Evolutionary conservation across 2,113 vertebrate species (phyloP), one percentile per base, ranked within the genome.

Genomic region (Etheostoma cragini): DNA sequence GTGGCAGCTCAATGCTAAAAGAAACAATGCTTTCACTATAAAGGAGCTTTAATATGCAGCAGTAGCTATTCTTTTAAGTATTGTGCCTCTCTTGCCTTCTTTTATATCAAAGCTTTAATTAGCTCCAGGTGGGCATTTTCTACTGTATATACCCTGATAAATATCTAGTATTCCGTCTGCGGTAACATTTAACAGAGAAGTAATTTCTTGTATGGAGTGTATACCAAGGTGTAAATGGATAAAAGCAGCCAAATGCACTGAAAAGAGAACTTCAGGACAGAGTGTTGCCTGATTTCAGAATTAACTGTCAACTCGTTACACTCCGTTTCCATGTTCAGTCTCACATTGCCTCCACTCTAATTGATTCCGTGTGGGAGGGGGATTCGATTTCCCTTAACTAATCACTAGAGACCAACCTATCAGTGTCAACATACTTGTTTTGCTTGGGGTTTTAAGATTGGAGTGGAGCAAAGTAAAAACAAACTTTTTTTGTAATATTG

Each of bases 261-360:
- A 64, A 62, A 80, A 66, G 67, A 72, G 35, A 89, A 83, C 53
- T 85, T 77, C 38, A 80, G 72, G 15, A 33, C 57, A 80, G 71
- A 86, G 79, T 30, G 30, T 30, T 26, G 26, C 30, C 30, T 30
- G 30, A 4, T 30, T 3, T 30, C 30, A 30, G 30, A 30, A 30
- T 30, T 30, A 30, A 30, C 4, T 30, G 30, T 30, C 30, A 30
- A 30, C 30, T 30, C 30, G 30, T 30, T 30, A 30, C 30, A 30
- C 30, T 30, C 30, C 30, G 30, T 30, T 30, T 30, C 30, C 30
- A 30, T 4, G 30, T 30, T 30, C 3, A 30, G 30, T 30, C 30
- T 4, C 30, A 30, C 30, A 30, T 30, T 30, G 30, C 30, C 3
- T 30, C 30, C 30, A 30, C 4, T 30, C 30, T 30, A 2, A 30